These are phyloP conservation scores for Cynaeus angustus DNA, from an alignment of 2,888 invertebrate species.

Conservation along the genomic window DNA sequence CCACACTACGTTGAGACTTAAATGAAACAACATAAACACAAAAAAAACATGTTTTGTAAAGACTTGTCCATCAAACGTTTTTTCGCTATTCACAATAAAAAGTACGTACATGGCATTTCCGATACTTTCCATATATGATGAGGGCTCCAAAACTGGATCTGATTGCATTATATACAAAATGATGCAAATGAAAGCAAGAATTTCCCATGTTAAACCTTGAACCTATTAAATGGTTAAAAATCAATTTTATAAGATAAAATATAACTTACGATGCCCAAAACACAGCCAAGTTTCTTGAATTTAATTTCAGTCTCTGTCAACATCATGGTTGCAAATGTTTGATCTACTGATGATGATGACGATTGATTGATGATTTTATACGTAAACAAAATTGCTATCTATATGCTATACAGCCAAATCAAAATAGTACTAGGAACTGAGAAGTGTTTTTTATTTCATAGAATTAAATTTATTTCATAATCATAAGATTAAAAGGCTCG, in stretches of 20 bases:
- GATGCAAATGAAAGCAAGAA: not conserved
- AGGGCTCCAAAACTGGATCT: not conserved
- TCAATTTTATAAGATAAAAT: not conserved
- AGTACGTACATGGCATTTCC: not conserved
- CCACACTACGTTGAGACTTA: not conserved
- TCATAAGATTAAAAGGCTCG: no score
- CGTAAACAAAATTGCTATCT: no score
- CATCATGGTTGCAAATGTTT: not conserved
- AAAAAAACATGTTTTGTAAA: not conserved
- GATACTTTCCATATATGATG: not conserved
- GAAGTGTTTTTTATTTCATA: no score
- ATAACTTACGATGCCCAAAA: not conserved
- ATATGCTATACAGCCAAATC: no score
- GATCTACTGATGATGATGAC: no score
- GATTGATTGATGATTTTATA: no score
- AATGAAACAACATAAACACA: not conserved
- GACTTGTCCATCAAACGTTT: not conserved
- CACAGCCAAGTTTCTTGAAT: not conserved
- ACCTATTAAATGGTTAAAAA: conserved; percentile 1
- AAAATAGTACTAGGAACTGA: no score
- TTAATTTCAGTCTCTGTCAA: not conserved
- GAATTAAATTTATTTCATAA: no score
- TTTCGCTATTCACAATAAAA: not conserved
- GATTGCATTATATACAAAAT: not conserved
- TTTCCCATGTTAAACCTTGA: conserved; percentile 16